These are phyloP conservation scores for Dinomys branickii DNA, from an alignment of 2,113 vertebrate genomes.

Conservation along the genomic window DNA sequence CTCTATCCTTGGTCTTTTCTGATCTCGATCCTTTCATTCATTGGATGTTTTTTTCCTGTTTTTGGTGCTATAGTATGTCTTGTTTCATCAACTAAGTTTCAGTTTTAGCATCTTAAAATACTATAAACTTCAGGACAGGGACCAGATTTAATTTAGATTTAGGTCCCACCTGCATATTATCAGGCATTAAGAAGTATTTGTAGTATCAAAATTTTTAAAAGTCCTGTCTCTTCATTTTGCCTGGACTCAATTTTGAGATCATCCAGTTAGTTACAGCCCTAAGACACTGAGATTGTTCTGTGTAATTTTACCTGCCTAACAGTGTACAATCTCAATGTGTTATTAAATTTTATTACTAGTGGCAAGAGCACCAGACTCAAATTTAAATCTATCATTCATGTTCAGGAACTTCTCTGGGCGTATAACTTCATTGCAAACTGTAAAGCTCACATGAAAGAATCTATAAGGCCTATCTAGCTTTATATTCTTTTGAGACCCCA, in stretches of 20 bases:
- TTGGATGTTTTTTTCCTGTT: slow-evolving; percentile 21
- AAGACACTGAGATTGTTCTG: slow-evolving; percentile 12
- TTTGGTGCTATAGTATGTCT: background rate
- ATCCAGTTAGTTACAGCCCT: background rate
- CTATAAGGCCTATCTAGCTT: background rate
- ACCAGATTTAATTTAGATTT: background rate
- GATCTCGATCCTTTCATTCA: background rate
- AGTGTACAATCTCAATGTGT: background rate
- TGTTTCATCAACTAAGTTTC: background rate
- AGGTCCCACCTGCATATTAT: background rate
- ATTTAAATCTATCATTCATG: slow-evolving; percentile 27
- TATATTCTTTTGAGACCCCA: background rate
- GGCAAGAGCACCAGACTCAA: background rate
- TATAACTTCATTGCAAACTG: background rate
- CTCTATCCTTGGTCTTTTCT: background rate
- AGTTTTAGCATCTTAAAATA: slow-evolving; percentile 21
- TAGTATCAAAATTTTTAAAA: slow-evolving; percentile 41
- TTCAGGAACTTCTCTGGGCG: background rate
- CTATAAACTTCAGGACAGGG: background rate
- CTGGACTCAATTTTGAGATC: background rate
- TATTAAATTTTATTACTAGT: slow-evolving; percentile 38
- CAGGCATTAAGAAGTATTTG: slow-evolving; percentile 23
- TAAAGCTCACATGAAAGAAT: background rate
- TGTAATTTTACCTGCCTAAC: background rate
- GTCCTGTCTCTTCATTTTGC: slow-evolving; percentile 46